Conservation (phyloP, 2,888 invertebrate genomes). For the Drosophila mayaguana region DNA sequence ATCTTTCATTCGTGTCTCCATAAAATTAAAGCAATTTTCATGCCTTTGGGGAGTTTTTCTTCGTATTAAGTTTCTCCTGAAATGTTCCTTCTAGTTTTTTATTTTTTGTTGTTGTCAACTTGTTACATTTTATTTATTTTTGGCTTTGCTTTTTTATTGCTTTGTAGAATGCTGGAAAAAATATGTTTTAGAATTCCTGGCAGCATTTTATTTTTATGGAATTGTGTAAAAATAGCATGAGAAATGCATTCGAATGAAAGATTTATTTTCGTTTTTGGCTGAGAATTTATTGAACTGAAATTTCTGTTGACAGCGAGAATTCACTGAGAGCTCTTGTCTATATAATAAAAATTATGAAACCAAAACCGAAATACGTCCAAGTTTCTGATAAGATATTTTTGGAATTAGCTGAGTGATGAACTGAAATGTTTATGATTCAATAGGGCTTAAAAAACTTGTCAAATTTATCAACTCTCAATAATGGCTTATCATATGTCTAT, state of each 20-base stretch:
- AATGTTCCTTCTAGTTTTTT: conserved; percentile 9
- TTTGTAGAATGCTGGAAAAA: background rate
- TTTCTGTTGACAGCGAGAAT: background rate
- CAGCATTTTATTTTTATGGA: conserved; percentile 44
- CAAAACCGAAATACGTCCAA: background rate
- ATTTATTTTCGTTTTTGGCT: conserved; percentile 12
- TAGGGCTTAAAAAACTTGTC: background rate
- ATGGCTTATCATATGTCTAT: background rate
- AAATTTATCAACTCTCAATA: background rate
- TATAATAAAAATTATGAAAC: background rate
- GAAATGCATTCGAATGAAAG: conserved; percentile 18
- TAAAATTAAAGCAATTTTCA: conserved; percentile 30
- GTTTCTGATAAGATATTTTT: background rate
- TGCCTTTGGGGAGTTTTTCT: conserved; percentile 16
- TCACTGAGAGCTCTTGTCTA: background rate
- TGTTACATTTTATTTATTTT: conserved; percentile 58
- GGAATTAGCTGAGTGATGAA: background rate
- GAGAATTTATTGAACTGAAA: background rate
- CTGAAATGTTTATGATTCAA: background rate
- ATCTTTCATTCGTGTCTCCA: conserved; percentile 13
- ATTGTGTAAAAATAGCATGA: conserved; percentile 1
- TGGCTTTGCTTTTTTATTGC: conserved; percentile 19
- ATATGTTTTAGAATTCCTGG: background rate
- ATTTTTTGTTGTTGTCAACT: conserved; percentile 25
- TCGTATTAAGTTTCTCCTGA: conserved; percentile 24